Conservation (phyloP, 1,140 invertebrate species). For the Nephila pilipes region DNA sequence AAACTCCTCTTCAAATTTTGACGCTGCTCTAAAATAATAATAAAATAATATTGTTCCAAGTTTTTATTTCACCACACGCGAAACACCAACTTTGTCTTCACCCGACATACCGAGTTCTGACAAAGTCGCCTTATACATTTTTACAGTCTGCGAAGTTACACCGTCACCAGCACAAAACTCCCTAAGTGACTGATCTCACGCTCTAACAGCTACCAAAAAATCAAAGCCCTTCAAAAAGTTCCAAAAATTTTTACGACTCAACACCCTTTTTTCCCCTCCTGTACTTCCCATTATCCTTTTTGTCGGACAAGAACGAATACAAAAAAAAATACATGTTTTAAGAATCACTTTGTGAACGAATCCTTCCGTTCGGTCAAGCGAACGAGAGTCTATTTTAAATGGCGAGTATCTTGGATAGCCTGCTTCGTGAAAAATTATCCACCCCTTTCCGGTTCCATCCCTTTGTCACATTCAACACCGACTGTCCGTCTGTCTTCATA, state of each 20-base stretch:
- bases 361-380: conserved; percentile 39
- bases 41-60: no score
- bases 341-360: conserved; percentile 29
- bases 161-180: background rate
- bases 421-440: conserved; percentile 33
- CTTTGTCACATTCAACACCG: conserved; percentile 49
- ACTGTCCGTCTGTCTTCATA: conserved; percentile 48
- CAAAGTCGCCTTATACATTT: no score
- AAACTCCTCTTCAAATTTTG: no score
- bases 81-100: no score
- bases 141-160: no score
- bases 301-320: background rate
- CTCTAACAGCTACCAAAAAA: background rate
- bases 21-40: no score
- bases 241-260: conserved; percentile 38
- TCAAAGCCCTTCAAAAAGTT: background rate
- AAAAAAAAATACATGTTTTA: background rate
- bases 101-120: no score
- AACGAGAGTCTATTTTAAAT: conserved; percentile 32
- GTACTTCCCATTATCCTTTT: conserved; percentile 15
- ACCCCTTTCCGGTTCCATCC: background rate
- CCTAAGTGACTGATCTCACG: background rate
- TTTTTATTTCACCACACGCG: no score
- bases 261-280: background rate
- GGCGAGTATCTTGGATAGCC: conserved; percentile 1